Evolutionary conservation across 2,888 invertebrate species (phyloP).

Genomic region (Podabrus alpinus): DNA sequence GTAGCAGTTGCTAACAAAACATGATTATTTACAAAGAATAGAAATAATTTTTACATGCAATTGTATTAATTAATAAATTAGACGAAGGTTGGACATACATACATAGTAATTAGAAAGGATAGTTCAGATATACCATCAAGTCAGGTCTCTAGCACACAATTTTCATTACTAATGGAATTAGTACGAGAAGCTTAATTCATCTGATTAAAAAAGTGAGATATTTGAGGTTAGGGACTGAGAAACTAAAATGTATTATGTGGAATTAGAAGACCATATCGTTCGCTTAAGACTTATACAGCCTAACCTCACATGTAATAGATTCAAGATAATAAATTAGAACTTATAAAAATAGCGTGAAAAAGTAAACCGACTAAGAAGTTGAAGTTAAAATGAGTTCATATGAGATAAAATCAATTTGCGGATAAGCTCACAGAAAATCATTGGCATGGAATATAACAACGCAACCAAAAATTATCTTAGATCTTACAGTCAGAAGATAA

Average conservation of each 20-base stretch:
- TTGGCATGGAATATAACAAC: background rate
- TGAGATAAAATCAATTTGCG: background rate
- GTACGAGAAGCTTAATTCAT: background rate
- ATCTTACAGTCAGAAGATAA: background rate
- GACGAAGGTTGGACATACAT: background rate
- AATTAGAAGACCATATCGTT: too few relatives aligned
- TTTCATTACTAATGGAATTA: background rate
- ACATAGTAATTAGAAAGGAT: background rate
- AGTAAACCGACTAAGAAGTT: background rate
- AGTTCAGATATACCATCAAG: background rate
- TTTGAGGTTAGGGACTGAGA: background rate
- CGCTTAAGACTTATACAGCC: background rate
- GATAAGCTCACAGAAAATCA: background rate
- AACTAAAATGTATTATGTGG: background rate
- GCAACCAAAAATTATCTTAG: background rate
- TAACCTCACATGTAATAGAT: background rate
- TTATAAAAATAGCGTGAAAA: background rate
- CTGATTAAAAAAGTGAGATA: background rate
- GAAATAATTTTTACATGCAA: background rate
- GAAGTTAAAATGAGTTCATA: background rate
- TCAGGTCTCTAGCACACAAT: background rate
- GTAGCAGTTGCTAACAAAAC: background rate
- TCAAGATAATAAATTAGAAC: background rate
- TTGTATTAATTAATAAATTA: background rate
- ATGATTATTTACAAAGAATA: background rate